phyloP scores from a whole-genome alignment of 2,888 invertebrate species.

The Leptinotarsa juncta region DNA sequence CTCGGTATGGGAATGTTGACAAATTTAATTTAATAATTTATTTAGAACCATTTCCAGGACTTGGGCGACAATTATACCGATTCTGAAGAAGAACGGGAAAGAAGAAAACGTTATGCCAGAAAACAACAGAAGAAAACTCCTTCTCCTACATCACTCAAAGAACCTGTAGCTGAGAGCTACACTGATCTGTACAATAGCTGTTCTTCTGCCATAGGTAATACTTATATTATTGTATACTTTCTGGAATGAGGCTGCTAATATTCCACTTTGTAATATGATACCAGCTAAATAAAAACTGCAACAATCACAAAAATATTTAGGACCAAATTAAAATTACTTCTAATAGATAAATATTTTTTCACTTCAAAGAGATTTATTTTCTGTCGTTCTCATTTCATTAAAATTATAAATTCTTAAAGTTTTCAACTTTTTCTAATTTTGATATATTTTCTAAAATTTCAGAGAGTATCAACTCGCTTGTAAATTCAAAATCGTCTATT shows the following conservation, averaged over 20 bases:
- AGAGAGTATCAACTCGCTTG: slow-evolving; percentile 67
- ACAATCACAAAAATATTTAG: too few relatives aligned
- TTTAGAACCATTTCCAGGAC: slow-evolving; percentile 30
- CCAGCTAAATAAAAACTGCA: too few relatives aligned
- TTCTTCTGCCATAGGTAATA: slow-evolving; percentile 62
- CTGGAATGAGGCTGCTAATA: too few relatives aligned
- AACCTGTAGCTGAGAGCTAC: slow-evolving; percentile 60
- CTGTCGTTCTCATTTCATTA: too few relatives aligned
- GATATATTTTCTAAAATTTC: not conserved
- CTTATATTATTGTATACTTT: slow-evolving; percentile 14
- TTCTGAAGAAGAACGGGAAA: slow-evolving; percentile 56
- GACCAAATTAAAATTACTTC: not conserved
- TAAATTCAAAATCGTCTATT: slow-evolving; percentile 62
- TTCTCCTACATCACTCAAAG: slow-evolving; percentile 59
- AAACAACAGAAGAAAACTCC: slow-evolving; percentile 64
- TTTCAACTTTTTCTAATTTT: not conserved
- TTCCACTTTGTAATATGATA: too few relatives aligned
- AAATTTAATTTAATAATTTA: not conserved
- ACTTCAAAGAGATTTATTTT: not conserved
- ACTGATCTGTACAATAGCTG: slow-evolving; percentile 67
- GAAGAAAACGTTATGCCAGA: slow-evolving; percentile 51
- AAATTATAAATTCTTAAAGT: too few relatives aligned
- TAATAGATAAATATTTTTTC: not conserved
- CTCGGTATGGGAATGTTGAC: too few relatives aligned
- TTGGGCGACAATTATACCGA: slow-evolving; percentile 56